Conservation (phyloP, 2,888 invertebrate species). For the Seira sanloemensis region DNA sequence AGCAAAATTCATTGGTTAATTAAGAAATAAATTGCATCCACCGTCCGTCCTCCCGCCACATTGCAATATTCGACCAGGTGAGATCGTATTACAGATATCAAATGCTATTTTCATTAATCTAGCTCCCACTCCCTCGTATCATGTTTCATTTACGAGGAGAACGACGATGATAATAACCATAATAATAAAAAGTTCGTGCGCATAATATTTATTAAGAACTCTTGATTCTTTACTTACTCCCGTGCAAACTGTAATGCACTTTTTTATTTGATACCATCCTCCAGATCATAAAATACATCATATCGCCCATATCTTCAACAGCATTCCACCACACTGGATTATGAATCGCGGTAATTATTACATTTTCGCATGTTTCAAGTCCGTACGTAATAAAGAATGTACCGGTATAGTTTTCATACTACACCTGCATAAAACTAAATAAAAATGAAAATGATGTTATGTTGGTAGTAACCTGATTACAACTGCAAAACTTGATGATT, state of each 20-base stretch:
- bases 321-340: neutral
- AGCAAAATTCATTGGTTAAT: conserved; percentile 15
- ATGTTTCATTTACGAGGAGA: neutral
- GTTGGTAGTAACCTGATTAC: neutral
- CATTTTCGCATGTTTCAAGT: conserved; percentile 48
- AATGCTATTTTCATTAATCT: conserved; percentile 2
- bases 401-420: neutral
- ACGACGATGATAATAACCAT: neutral
- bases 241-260: neutral
- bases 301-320: neutral
- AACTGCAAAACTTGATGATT: neutral
- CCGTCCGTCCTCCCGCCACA: neutral
- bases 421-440: neutral
- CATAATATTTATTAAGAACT: neutral
- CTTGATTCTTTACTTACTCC: neutral
- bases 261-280: neutral
- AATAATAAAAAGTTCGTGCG: neutral
- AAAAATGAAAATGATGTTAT: neutral
- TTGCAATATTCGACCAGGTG: no score
- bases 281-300: neutral
- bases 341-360: conserved; percentile 19
- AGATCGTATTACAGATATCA: conserved; percentile 54
- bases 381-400: conserved; percentile 32
- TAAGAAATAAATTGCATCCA: conserved; percentile 49
- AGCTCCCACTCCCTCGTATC: neutral